Base-by-base conservation (phyloP, 1,140 invertebrate species). In the Trichonephila clavata region DNA sequence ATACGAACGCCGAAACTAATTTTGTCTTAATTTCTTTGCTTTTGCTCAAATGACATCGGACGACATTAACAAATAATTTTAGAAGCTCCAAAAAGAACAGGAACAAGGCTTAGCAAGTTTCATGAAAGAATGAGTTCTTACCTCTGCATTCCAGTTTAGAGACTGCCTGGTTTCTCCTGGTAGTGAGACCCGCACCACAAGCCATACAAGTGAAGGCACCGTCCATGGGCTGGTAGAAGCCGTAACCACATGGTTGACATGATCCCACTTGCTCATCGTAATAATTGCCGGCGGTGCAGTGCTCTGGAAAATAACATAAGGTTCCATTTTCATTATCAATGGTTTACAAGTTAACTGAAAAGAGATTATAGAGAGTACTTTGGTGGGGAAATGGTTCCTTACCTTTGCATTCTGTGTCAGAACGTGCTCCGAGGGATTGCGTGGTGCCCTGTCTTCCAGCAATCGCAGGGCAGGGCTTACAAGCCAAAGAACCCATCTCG, bases 171-270 rank as follows among this genome's bases (percentile, higher is more conserved):
- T 97, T 97, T 6, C 98, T 98, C 80, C 98, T 96, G 0, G 99
- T 99, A 1, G 98, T 99, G 95, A 99, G 98, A 13, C 98, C 99
- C 87, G 98, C 96, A 1, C 98, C 98, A 95, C 99, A 99, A 0
- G 99, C 96, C 39, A 97, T 96, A 95, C 99, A 99, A 13, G 97
- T 97, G 96, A 99, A 99, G 71, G 98, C 97, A 1, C 99, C 99
- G 96, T 99, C 98, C 83, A 97, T 97, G 0, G 98, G 97, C 95
- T 99, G 99, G 95, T 98, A 99, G 95, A 98, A 98, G 13, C 99
- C 99, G 95, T 99, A 98, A 13, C 98, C 98, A 95, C 99, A 99
- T 90, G 97, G 98, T 68, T 98, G 96, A 95, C 99, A 99, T 0
- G 98, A 96, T 32, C 98, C 98, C 0, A 97, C 97, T 43, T 97